Evolutionary conservation across 2,888 invertebrate species (phyloP).

Genomic region (Andrena marginata): DNA sequence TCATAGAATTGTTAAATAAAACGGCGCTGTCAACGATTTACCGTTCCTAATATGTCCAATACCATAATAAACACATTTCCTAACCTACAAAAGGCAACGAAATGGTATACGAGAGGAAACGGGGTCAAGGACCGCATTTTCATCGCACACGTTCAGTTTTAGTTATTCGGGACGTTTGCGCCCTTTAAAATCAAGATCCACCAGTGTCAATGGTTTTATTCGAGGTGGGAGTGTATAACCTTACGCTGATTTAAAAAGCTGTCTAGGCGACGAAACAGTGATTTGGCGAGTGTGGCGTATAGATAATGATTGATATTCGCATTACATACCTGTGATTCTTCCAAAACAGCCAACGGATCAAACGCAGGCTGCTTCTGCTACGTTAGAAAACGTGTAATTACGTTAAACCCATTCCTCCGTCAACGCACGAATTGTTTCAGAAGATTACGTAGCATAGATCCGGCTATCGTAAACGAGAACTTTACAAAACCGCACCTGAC

Average conservation of each 20-base stretch:
- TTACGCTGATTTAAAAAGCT: conserved; percentile 24
- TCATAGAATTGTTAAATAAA: neutral
- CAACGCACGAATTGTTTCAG: conserved; percentile 50
- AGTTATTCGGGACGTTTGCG: conserved; percentile 7
- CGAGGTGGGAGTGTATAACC: conserved; percentile 25
- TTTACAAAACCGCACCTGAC: conserved; percentile 38
- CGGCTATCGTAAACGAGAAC: conserved; percentile 49
- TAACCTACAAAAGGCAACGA: conserved; percentile 53
- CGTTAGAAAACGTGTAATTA: conserved; percentile 40
- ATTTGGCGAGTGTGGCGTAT: neutral
- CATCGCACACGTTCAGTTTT: conserved; percentile 28
- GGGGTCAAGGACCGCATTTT: conserved; percentile 57
- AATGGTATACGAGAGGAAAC: conserved; percentile 29
- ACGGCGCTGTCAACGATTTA: conserved; percentile 33
- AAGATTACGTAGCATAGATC: conserved; percentile 61
- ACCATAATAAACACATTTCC: conserved; percentile 45
- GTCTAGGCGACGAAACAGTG: neutral
- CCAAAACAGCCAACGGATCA: conserved; percentile 14
- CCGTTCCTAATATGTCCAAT: conserved; percentile 7
- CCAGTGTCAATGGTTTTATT: conserved; percentile 5
- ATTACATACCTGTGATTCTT: conserved; percentile 45
- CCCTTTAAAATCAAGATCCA: neutral
- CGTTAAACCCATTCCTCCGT: conserved; percentile 48
- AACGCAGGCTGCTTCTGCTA: conserved; percentile 12
- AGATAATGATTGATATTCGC: conserved; percentile 20